phyloP scores from a whole-genome alignment of 1,140 invertebrate genomes.

The Myzus persicae region DNA sequence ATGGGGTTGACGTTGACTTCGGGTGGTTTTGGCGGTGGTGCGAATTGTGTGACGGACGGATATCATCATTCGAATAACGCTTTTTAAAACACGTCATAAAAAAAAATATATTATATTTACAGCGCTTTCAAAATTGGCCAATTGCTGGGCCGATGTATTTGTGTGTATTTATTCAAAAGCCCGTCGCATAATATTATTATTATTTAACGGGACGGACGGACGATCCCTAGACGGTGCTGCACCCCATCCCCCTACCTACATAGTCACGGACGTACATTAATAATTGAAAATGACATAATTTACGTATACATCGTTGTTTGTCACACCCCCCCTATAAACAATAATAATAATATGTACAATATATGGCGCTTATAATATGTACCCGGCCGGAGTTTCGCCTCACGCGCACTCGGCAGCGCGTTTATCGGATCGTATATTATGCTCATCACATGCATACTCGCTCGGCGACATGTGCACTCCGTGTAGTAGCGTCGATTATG shows the following conservation, averaged over 20 bases:
- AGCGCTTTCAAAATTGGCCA: too few relatives aligned
- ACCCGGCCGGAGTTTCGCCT: not conserved
- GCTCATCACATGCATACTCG: not conserved
- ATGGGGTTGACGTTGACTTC: too few relatives aligned
- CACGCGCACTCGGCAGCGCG: not conserved
- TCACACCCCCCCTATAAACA: not conserved
- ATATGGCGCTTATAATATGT: not conserved
- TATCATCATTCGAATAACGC: not conserved
- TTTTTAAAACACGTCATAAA: not conserved
- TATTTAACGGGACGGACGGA: not conserved
- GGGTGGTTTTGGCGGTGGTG: not conserved
- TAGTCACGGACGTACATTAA: slow-evolving; percentile 24
- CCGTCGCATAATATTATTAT: slow-evolving; percentile 12
- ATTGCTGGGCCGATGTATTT: not conserved
- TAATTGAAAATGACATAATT: slow-evolving; percentile 53
- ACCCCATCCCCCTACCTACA: not conserved
- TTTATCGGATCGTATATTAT: not conserved
- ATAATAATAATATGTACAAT: not conserved
- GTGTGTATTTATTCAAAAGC: not conserved
- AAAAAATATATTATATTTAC: not conserved
- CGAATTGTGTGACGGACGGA: not conserved
- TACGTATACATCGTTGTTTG: slow-evolving; percentile 34
- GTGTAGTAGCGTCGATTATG: not conserved
- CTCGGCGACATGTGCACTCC: not conserved
- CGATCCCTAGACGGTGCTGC: too few relatives aligned